These are phyloP conservation scores for Lagopus leucura DNA, from an alignment of 2,113 vertebrate genomes.

Conservation along the genomic window DNA sequence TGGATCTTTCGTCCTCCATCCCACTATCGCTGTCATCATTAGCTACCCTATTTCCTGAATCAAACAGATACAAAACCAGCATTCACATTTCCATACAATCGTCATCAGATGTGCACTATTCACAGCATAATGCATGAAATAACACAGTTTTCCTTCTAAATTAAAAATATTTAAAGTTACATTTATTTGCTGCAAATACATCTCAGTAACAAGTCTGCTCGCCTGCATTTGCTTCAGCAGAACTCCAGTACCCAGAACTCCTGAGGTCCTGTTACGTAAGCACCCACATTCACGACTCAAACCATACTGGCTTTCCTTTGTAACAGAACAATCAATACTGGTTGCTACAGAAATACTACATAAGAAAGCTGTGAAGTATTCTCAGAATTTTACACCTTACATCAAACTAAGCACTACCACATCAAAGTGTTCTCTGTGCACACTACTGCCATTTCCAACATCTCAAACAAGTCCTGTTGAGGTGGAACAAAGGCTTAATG, in stretches of 20 bases:
- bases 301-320: background rate
- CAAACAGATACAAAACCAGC: background rate
- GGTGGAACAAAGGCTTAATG: background rate
- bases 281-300: background rate
- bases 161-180: background rate
- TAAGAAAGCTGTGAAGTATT: background rate
- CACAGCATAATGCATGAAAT: background rate
- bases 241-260: background rate
- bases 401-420: background rate
- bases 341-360: background rate
- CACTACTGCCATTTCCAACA: background rate
- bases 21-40: constrained; percentile 91
- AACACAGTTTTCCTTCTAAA: background rate
- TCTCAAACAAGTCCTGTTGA: background rate
- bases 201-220: background rate
- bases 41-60: constrained; percentile 62
- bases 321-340: background rate
- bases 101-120: background rate
- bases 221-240: background rate
- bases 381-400: background rate
- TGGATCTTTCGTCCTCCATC: constrained; percentile 78
- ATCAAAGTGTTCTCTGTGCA: background rate
- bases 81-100: background rate
- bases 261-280: background rate
- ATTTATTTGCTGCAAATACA: background rate